Conservation (phyloP, 2,888 invertebrate species). For the Chironomus riparius region DNA sequence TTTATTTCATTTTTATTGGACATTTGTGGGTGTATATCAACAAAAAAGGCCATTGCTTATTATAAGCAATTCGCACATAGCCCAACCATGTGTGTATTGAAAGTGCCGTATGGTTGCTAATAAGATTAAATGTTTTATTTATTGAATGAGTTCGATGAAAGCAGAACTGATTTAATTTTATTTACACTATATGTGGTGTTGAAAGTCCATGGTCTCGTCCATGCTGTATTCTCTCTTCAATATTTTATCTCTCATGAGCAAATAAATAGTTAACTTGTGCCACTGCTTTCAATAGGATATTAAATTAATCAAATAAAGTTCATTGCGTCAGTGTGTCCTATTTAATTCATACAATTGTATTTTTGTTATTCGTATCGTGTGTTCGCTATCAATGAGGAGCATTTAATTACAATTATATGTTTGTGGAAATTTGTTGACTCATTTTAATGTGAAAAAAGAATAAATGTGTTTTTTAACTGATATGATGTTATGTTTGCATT, state of each 20-base stretch:
- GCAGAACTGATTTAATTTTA: not conserved
- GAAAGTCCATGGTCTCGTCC: not conserved
- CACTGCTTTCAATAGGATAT: not conserved
- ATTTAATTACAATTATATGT: too few species aligned
- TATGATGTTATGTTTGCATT: too few species aligned
- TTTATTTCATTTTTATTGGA: too few species aligned
- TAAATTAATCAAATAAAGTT: not conserved
- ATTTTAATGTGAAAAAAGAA: too few species aligned
- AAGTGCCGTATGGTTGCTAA: not conserved
- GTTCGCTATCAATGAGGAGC: too few species aligned
- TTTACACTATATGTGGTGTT: not conserved
- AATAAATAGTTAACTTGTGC: not conserved
- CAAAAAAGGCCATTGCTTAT: too few species aligned
- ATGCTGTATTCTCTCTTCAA: not conserved
- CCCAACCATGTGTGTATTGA: not conserved
- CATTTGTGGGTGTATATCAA: too few species aligned
- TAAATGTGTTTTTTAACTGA: too few species aligned
- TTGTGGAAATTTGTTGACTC: too few species aligned
- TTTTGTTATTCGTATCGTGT: too few species aligned
- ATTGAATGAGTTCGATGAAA: slow-evolving; percentile 7
- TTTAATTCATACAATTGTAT: not conserved
- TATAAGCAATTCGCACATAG: too few species aligned
- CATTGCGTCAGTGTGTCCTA: not conserved
- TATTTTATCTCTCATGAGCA: not conserved
- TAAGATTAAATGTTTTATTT: slow-evolving; percentile 15